Evolutionary conservation across 2,113 vertebrate genomes (phyloP).

Genomic region (Petromus typicus): DNA sequence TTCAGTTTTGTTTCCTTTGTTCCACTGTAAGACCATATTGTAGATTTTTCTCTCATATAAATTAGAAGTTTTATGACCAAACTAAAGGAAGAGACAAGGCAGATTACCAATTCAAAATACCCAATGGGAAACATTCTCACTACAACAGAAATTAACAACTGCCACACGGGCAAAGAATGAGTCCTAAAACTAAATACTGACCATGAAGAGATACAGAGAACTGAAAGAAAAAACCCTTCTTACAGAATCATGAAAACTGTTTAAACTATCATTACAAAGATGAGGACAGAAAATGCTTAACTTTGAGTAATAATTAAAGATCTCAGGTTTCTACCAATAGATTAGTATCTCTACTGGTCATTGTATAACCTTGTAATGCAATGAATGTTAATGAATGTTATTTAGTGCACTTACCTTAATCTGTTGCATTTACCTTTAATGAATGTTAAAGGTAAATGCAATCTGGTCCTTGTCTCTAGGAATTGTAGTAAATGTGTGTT

Average conservation of each 20-base stretch:
- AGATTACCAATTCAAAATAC: not conserved
- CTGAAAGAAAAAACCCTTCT: not conserved
- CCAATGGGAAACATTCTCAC: not conserved
- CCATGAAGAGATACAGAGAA: not conserved
- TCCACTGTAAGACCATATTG: not conserved
- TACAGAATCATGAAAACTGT: not conserved
- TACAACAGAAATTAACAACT: not conserved
- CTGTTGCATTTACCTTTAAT: no score
- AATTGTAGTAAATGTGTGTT: not conserved
- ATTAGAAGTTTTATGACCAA: not conserved
- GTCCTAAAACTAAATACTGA: not conserved
- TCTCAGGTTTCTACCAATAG: not conserved
- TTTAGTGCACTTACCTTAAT: no score
- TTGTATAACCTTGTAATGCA: not conserved
- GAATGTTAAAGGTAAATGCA: not conserved
- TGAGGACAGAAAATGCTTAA: not conserved
- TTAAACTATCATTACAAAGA: not conserved
- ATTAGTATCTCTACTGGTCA: not conserved
- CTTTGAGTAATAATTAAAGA: not conserved
- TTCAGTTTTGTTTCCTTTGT: not conserved
- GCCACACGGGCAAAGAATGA: fast-evolving
- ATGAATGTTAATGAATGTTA: no score
- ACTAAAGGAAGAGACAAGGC: not conserved
- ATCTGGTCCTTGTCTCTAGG: not conserved
- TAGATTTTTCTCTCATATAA: not conserved